These are phyloP conservation scores for crab-eating macaque (Macaca fascicularis) DNA, from an alignment of 2,113 vertebrate genomes.

Conservation along the genomic window T2T-MFA8v1.1 NC_088389.1:14860501-14861000, in stretches of 20 bases:
- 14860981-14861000: background rate
- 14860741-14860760: background rate
- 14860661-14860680: background rate
- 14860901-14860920: constrained; percentile 26
- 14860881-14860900: constrained; percentile 89
- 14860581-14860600: background rate
- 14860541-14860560: background rate
- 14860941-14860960: fast-evolving
- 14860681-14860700: background rate
- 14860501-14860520: constrained; percentile 97
- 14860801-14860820: constrained; percentile 99
- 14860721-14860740: background rate
- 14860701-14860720: background rate
- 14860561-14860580: background rate
- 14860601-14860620: background rate
- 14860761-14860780: background rate
- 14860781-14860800: constrained; percentile 96
- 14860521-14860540: constrained; percentile 84
- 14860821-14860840: constrained; percentile 94
- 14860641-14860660: background rate
- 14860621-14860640: too few species aligned
- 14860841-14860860: constrained; percentile 94
- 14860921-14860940: background rate
- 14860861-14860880: constrained; percentile 95
- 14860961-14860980: background rate